A percentile compares a stretch with the other conserved stretches of the same genome.
phyloP scores from a whole-genome alignment of 2,797 vertebrate species.

The Myotis pilosus region DNA sequence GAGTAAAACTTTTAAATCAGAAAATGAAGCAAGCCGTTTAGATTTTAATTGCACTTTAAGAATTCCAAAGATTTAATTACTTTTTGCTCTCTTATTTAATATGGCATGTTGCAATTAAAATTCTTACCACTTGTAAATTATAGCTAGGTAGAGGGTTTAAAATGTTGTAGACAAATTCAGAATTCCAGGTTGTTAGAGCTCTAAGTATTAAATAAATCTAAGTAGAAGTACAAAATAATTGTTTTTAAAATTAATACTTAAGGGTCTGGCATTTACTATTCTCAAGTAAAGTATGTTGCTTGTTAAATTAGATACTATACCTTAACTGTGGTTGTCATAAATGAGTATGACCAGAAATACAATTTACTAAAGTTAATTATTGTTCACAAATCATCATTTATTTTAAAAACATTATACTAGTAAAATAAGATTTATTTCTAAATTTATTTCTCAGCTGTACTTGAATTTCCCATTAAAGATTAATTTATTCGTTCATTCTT shows the following conservation, averaged over 20 bases:
- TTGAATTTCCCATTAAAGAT: not conserved
- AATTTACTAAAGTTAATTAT: not conserved
- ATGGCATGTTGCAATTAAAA: not conserved
- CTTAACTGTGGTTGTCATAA: not conserved
- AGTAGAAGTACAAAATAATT: not conserved
- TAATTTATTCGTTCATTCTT: not conserved
- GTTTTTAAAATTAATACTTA: not conserved
- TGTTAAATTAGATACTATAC: not conserved
- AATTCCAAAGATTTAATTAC: not conserved
- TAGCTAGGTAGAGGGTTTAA: not conserved
- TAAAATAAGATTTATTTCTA: not conserved
- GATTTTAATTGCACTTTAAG: not conserved
- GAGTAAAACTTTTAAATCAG: not conserved
- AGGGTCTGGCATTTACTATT: not conserved
- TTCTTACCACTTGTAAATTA: not conserved
- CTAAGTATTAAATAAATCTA: not conserved
- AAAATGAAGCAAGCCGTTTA: not conserved
- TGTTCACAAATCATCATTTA: not conserved
- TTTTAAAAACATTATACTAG: not conserved
- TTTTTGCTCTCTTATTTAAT: not conserved
- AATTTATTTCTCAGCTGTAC: not conserved
- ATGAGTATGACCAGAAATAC: not conserved
- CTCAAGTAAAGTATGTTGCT: not conserved
- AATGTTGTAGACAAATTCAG: not conserved
- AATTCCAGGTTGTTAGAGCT: not conserved